Evolutionary conservation across 2,888 invertebrate genomes (phyloP).

Genomic region (Entomobrya multifasciata): DNA sequence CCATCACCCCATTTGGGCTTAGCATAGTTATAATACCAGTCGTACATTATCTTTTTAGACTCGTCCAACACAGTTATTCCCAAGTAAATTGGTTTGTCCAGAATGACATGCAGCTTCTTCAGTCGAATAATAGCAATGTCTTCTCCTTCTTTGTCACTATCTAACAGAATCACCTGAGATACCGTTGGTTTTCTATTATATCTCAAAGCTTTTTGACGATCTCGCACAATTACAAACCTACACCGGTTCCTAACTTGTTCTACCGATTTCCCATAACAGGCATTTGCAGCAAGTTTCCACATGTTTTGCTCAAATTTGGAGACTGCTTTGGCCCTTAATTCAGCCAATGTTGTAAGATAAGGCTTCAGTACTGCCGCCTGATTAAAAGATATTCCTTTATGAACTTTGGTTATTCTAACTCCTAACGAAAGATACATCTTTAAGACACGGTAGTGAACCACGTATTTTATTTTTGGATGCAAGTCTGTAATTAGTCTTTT

Average conservation of each 20-base stretch:
- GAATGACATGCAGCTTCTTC: background rate
- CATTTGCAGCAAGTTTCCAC: background rate
- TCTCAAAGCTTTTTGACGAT: background rate
- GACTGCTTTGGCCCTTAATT: too few relatives aligned
- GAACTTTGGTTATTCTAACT: background rate
- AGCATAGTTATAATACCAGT: background rate
- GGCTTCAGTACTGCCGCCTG: background rate
- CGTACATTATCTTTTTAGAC: background rate
- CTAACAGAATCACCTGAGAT: background rate
- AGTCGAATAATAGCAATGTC: slow-evolving; percentile 1
- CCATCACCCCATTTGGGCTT: background rate
- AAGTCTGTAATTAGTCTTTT: background rate
- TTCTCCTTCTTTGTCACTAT: background rate
- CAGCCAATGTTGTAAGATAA: background rate
- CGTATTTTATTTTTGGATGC: background rate
- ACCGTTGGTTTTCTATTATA: slow-evolving; percentile 12
- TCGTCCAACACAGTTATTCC: background rate
- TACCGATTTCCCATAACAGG: background rate
- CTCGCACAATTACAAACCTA: background rate
- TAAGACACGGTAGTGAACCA: background rate
- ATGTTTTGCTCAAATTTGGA: slow-evolving; percentile 5
- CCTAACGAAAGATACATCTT: background rate
- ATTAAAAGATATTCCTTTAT: background rate
- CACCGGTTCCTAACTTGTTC: background rate
- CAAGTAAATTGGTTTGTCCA: background rate